phyloP scores from a whole-genome alignment of 2,113 vertebrate species.

The Chionis minor region DNA sequence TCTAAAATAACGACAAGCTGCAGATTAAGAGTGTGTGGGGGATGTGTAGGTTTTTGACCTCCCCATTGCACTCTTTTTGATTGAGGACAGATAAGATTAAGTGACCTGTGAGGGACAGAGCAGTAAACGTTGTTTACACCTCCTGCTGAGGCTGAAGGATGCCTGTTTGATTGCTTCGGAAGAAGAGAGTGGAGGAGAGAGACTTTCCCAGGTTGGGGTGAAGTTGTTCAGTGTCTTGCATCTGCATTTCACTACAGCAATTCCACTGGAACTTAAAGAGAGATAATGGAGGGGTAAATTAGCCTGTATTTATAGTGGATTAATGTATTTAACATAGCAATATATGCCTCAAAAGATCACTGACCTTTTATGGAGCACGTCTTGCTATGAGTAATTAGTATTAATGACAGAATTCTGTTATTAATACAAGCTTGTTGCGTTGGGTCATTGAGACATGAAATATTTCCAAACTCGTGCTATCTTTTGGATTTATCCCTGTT shows the following conservation, averaged over 20 bases:
- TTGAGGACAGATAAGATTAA: neutral
- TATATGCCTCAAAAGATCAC: neutral
- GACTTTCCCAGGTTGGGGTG: neutral
- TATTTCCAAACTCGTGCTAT: neutral
- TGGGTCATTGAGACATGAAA: neutral
- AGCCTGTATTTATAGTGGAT: neutral
- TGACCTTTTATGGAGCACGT: neutral
- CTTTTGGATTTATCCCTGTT: neutral
- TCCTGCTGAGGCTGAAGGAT: neutral
- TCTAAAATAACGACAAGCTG: neutral
- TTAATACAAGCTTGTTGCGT: neutral
- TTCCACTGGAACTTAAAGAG: neutral
- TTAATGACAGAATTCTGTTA: neutral
- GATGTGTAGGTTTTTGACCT: neutral
- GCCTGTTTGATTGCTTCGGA: neutral
- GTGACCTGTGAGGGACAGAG: neutral
- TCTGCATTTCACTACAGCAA: fast-evolving
- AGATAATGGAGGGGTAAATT: neutral
- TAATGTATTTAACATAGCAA: neutral
- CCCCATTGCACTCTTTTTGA: neutral
- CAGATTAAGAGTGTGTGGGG: neutral
- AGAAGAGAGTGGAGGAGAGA: neutral
- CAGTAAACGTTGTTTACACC: neutral
- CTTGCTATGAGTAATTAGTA: neutral
- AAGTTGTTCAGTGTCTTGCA: neutral